Conservation (phyloP, 37 sponge, comb jelly and placozoan species). For the Amphimedon queenslandica region DNA sequence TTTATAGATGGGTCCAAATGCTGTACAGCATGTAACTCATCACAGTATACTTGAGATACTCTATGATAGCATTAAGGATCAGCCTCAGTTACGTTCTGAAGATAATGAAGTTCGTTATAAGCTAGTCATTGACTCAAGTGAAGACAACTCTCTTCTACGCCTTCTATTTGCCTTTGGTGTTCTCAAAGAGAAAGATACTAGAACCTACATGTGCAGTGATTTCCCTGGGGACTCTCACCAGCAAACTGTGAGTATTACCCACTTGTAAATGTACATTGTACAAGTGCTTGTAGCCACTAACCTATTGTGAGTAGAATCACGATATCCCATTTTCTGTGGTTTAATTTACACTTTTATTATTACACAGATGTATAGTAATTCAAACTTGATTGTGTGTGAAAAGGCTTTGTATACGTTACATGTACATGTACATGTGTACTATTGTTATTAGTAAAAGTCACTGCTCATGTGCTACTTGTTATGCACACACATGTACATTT, state of each 20-base stretch:
- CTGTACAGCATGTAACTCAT: conserved; percentile 5
- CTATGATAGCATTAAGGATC: conserved; percentile 47
- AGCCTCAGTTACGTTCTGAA: conserved; percentile 15
- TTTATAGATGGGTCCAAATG: conserved; percentile 12
- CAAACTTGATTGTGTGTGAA: no score
- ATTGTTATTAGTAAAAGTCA: no score
- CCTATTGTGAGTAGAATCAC: no score
- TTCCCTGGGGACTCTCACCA: conserved; percentile 76
- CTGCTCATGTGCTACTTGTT: background rate
- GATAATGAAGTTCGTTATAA: conserved; percentile 86
- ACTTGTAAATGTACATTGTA: no score
- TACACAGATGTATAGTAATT: no score
- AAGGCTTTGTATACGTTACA: no score
- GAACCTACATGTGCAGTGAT: conserved; percentile 78
- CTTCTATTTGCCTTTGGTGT: conserved; percentile 71
- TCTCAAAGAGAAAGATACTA: conserved; percentile 45
- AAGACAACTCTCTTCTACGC: conserved; percentile 73
- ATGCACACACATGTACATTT: no score
- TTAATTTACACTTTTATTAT: no score
- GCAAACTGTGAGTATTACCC: conserved; percentile 66
- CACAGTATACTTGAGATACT: conserved; percentile 62
- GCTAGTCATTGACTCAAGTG: conserved; percentile 83
- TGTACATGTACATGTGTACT: no score
- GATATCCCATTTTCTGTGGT: no score
- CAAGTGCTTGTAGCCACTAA: no score